Conservation (phyloP, 2,888 invertebrate species). For the Cephus runcator region DNA sequence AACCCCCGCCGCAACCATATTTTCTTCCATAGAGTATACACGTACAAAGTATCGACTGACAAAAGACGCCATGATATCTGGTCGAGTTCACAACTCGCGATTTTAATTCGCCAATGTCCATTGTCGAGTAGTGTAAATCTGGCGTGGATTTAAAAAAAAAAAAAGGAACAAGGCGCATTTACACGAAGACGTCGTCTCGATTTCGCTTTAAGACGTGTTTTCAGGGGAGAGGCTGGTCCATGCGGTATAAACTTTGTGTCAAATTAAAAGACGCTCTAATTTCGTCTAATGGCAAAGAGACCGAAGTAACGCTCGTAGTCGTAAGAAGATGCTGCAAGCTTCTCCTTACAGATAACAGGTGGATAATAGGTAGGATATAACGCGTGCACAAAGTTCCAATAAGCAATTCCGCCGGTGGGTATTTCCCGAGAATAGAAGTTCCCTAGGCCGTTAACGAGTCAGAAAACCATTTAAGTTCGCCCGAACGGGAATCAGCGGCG, state of each 20-base stretch:
- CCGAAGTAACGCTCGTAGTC: not conserved
- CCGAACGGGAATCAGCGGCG: slow-evolving; percentile 25
- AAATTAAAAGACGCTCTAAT: not conserved
- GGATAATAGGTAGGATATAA: not conserved
- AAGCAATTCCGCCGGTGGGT: slow-evolving; percentile 15
- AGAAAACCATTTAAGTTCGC: slow-evolving; percentile 49
- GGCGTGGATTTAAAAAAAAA: not conserved
- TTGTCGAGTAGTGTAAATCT: not conserved
- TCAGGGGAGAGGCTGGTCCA: not conserved
- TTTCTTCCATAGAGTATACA: not conserved
- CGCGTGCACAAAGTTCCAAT: slow-evolving; percentile 15
- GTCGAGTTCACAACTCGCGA: not conserved
- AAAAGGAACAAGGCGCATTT: not conserved
- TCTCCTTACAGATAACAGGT: not conserved
- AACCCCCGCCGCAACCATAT: not conserved
- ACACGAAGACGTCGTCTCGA: not conserved
- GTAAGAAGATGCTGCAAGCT: not conserved
- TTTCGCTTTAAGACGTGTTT: not conserved
- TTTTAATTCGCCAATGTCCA: not conserved
- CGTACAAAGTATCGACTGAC: not conserved
- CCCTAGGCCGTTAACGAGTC: slow-evolving; percentile 29
- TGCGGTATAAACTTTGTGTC: not conserved
- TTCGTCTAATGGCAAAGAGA: not conserved
- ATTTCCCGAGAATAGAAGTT: not conserved
- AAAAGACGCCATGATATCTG: not conserved